Percentiles rank a stretch among this genome's conserved stretches.
These are phyloP conservation scores for Diaprepes abbreviatus DNA, from an alignment of 2,888 invertebrate genomes.

Conservation along the genomic window DNA sequence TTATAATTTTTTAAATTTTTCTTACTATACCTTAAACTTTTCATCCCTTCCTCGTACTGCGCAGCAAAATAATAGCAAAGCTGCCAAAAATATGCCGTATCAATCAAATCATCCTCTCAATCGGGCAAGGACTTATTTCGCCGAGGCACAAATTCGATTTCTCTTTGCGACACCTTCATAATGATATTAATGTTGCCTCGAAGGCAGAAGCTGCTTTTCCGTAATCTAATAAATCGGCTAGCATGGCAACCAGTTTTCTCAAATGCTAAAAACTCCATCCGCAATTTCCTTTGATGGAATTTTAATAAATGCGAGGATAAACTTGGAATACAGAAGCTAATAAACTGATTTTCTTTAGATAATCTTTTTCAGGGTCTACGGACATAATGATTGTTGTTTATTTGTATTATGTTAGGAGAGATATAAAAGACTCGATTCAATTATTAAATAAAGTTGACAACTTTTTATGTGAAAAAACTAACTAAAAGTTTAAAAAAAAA, in stretches of 20 bases:
- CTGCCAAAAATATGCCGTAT: neutral
- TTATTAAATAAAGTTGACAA: too few species aligned
- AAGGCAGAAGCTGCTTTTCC: constrained; percentile 29
- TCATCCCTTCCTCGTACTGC: too few species aligned
- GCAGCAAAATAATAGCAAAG: neutral
- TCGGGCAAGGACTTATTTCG: neutral
- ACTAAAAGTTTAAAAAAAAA: too few species aligned
- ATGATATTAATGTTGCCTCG: constrained; percentile 32
- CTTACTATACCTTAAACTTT: too few species aligned
- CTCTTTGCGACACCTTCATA: constrained; percentile 28
- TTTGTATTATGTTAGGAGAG: too few species aligned
- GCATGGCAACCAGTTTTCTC: constrained; percentile 22
- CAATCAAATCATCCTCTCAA: neutral
- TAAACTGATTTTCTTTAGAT: constrained; percentile 14
- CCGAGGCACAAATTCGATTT: constrained; percentile 22
- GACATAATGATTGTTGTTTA: too few species aligned
- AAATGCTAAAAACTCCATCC: constrained; percentile 23
- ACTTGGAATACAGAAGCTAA: neutral
- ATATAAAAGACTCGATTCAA: too few species aligned
- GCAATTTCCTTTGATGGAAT: constrained; percentile 31
- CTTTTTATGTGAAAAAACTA: too few species aligned
- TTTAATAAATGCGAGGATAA: constrained; percentile 19
- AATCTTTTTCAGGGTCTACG: constrained; percentile 1
- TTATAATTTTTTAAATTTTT: too few species aligned
- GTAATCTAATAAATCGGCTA: constrained; percentile 37